Evolutionary conservation across 2,797 vertebrate species (phyloP), one percentile per base, ranked within the genome.

Genomic region (Psittacula derbiana): DNA sequence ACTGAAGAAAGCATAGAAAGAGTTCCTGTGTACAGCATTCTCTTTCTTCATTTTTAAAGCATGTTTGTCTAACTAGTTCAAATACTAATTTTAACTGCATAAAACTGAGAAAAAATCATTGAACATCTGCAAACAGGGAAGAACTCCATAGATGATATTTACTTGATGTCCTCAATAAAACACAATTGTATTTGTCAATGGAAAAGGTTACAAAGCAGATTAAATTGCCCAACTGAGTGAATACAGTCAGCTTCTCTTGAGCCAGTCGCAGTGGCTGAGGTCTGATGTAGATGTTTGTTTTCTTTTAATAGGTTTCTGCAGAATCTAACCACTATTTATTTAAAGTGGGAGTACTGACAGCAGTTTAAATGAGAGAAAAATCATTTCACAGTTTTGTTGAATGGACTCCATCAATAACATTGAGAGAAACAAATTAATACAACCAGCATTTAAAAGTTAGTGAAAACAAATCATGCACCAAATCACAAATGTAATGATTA

Each of bases 81-180:
- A 90, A 93, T 73, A 75, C 20, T 70, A 67, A 70, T 75, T 92
- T 52, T 70, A 76, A 49, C 18, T 61, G 16, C 17, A 36, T 21
- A 64, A 81, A 95, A 73, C 4, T 3, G 69, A 87, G 33, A 76
- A 5, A 82, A 84, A 96, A 78, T 47, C 49, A 24, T 11, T 81
- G 46, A 92, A 78, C n/a, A 52, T 61, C 72, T 89, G n/a, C 33
- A 82, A 86, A 55, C 6, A 60, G 50, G 44, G 47, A 88, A 93
- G 74, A 95, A 66, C 24, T 66, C 57, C 69, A 83, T 61, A 90
- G 49, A 49, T 91, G 65, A 80, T 24, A 86, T 93, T 90, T 96
- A 71, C 50, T 91, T 47, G n/a, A 92, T 81, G 36, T 69, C 50
- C n/a, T 94, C 41, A 80, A 30, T 25, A 93, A 44, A 84, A 52